Evolutionary conservation across 2,888 invertebrate species (phyloP).

Genomic region (Drosophila monieri): DNA sequence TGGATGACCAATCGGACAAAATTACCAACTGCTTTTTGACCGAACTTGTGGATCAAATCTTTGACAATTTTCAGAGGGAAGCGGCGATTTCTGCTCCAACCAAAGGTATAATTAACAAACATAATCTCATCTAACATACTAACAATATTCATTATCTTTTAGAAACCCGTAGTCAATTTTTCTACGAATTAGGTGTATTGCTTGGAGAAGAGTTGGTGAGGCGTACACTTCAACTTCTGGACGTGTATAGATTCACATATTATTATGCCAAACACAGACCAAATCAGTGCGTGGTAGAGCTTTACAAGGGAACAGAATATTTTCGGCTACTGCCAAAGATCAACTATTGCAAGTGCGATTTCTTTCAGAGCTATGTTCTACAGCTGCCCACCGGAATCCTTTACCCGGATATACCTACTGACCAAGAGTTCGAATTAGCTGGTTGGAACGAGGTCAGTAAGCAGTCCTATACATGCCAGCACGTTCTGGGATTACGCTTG

Average conservation of each 20-base stretch:
- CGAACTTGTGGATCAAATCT: constrained; percentile 16
- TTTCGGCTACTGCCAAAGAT: constrained; percentile 84
- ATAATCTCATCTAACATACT: neutral
- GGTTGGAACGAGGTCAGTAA: constrained; percentile 8
- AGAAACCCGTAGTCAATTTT: constrained; percentile 11
- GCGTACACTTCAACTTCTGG: constrained; percentile 20
- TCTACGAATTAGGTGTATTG: constrained; percentile 10
- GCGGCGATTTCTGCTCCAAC: neutral
- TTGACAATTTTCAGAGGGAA: constrained; percentile 1
- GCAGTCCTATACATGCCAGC: constrained; percentile 86
- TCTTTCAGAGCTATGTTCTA: constrained; percentile 86
- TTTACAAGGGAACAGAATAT: constrained; percentile 18
- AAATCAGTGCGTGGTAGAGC: constrained; percentile 17
- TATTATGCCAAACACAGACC: neutral
- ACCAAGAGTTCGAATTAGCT: neutral
- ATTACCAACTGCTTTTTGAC: constrained; percentile 9
- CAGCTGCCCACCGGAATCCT: constrained; percentile 60
- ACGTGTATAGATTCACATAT: constrained; percentile 14
- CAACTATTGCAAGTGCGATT: constrained; percentile 89
- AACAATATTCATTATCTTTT: neutral
- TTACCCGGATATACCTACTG: constrained; percentile 19
- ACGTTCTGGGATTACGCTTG: constrained; percentile 87
- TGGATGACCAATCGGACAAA: neutral
- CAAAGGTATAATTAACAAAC: neutral
- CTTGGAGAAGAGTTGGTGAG: constrained; percentile 20